Percentiles rank a stretch among this genome's conserved stretches.
Evolutionary conservation across 2,113 vertebrate species (phyloP).

Genomic region (Ceuthmochares aereus): DNA sequence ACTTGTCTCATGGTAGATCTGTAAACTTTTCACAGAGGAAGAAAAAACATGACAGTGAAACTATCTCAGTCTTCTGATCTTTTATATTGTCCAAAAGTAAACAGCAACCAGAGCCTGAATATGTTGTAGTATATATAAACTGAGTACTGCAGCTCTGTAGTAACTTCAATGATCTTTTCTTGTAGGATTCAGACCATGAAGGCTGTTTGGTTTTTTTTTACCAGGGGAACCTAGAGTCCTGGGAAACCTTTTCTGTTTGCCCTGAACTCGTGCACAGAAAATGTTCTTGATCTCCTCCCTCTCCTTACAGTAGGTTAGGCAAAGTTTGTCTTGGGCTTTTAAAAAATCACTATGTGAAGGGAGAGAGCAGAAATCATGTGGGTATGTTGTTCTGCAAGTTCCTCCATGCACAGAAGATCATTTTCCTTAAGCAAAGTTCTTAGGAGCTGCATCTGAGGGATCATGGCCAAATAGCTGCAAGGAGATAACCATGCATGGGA

Average conservation of each 20-base stretch:
- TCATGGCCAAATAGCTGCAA: not conserved
- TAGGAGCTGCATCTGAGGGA: not conserved
- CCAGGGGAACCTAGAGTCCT: not conserved
- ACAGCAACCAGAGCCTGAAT: not conserved
- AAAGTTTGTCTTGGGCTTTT: not conserved
- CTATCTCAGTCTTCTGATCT: not conserved
- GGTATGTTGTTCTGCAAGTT: not conserved
- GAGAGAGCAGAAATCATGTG: not conserved
- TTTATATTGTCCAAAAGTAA: not conserved
- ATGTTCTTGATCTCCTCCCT: not conserved
- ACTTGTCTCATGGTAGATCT: not conserved
- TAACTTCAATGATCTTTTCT: not conserved
- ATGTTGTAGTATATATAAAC: not conserved
- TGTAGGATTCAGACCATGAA: not conserved
- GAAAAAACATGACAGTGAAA: not conserved
- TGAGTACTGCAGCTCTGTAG: not conserved
- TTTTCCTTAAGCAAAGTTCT: not conserved
- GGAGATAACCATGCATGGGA: not conserved
- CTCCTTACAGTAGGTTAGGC: not conserved
- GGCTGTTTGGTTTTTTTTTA: not conserved
- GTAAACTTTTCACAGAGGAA: not conserved
- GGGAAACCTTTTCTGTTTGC: not conserved
- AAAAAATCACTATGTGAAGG: not conserved
- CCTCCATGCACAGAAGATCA: not conserved
- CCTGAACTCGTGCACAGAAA: not conserved